Base-by-base conservation (phyloP, 2,797 vertebrate species). In the Propithecus perrieri region DNA sequence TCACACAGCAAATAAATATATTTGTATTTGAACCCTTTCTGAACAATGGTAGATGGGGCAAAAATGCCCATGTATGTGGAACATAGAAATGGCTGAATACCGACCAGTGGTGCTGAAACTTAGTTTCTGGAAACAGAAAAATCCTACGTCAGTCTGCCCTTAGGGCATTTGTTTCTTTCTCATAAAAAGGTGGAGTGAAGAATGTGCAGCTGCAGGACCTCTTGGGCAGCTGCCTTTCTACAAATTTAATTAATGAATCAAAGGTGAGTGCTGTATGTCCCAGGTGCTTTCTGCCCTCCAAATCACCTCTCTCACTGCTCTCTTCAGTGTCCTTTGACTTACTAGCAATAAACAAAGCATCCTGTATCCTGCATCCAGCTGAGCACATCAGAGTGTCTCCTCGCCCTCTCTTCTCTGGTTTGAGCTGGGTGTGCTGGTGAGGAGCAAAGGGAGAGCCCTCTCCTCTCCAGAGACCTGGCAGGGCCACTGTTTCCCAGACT, bases 181-280 rank as follows among this genome's bases (percentile, higher is more conserved):
- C 50, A 78, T 89, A 75, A 84, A 87, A 78, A 79, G 55, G 75
- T 59, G 17, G 91, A 86, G 13, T 30, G 46, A 86, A 55, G 46
- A 57, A 6, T 17, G 43, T 74, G 86, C 91, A 93, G 91, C 94
- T 89, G 93, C 80, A 81, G 55, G 91, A 78, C 75, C 91, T 93
- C 57, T 89, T 78, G 85, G 92, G 91, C 80, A 91, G 79, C 92
- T 91, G 85, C 90, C 91, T 97, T 97, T 96, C 94, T 91, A 38
- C n/a, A 93, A 67, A 94, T 94, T 91, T 97, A 97, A 97, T 97
- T 97, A 97, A 93, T 76, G 91, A 98, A 69, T 94, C 89, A 93
- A 91, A 97, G 91, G 89, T 85, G 50, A 93, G 71, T 4, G 18
- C 89, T 85, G 11, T 48, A 63, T 71, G 75, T 94, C 65, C 93